Conservation (phyloP, 2,888 invertebrate species). For the Parnassius smintheus region DNA sequence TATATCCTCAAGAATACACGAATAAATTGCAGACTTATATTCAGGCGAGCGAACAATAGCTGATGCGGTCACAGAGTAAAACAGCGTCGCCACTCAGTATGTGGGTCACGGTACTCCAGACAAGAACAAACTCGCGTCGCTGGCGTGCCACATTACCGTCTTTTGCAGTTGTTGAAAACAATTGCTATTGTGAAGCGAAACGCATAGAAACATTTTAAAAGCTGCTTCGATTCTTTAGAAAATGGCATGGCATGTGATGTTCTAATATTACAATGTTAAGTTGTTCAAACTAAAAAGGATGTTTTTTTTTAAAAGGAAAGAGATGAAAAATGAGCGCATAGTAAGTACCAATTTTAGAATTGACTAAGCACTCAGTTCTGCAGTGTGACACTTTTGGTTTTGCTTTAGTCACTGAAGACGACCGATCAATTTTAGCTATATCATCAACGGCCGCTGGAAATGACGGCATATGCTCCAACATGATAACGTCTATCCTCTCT, state of each 20-base stretch:
- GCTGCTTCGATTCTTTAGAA: slow-evolving; percentile 10
- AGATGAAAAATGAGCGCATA: too few relatives aligned
- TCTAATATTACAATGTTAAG: too few relatives aligned
- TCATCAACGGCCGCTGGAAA: too few relatives aligned
- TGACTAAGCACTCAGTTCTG: too few relatives aligned
- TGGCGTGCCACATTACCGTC: slow-evolving; percentile 7
- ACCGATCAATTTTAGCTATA: too few relatives aligned
- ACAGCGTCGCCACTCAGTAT: slow-evolving; percentile 9
- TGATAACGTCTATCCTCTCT: too few relatives aligned
- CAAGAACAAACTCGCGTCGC: background rate
- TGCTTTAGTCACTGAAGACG: too few relatives aligned
- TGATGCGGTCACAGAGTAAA: slow-evolving; percentile 1
- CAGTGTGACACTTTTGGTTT: too few relatives aligned
- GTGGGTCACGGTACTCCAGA: slow-evolving; percentile 13
- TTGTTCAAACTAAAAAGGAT: too few relatives aligned
- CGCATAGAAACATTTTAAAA: slow-evolving; percentile 12
- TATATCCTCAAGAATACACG: background rate
- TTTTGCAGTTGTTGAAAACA: slow-evolving; percentile 2
- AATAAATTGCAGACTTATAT: background rate
- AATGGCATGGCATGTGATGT: background rate
- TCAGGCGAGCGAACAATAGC: background rate
- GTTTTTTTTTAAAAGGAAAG: too few relatives aligned
- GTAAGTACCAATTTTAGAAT: too few relatives aligned
- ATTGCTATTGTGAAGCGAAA: slow-evolving; percentile 8
- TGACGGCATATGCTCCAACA: too few relatives aligned